Conservation (phyloP, 2,888 invertebrate genomes). For the Sphinx pinastri region DNA sequence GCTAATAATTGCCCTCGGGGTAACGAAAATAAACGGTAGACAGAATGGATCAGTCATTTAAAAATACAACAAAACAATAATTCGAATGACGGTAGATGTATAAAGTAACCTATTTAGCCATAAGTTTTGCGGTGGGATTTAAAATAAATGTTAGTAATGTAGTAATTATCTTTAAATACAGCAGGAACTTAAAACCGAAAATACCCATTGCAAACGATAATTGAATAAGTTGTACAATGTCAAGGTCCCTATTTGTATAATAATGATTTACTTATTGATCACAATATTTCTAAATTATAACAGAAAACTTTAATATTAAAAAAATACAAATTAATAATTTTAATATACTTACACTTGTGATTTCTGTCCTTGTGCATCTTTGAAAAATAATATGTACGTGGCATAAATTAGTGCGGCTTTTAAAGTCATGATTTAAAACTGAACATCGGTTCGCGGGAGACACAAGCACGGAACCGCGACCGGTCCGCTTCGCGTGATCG, state of each 20-base stretch:
- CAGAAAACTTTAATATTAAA: neutral
- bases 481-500: conserved; percentile 70
- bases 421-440: conserved; percentile 63
- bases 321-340: conserved; percentile 18
- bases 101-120: neutral
- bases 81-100: neutral
- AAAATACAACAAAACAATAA: neutral
- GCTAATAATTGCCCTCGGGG: conserved; percentile 8
- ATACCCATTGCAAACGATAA: too few relatives aligned
- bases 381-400: conserved; percentile 51
- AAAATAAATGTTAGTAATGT: too few relatives aligned
- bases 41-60: neutral
- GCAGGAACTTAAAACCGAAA: too few relatives aligned
- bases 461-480: conserved; percentile 51
- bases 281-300: too few relatives aligned
- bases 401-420: conserved; percentile 57
- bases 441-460: conserved; percentile 58
- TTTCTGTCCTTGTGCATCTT: conserved; percentile 62
- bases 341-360: conserved; percentile 57
- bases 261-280: too few relatives aligned
- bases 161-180: too few relatives aligned
- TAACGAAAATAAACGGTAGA: conserved; percentile 20
- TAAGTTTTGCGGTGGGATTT: too few relatives aligned
- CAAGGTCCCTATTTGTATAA: too few relatives aligned
- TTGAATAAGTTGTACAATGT: too few relatives aligned